Conservation (phyloP, 2,797 vertebrate genomes). For the Peromyscus attwateri region DNA sequence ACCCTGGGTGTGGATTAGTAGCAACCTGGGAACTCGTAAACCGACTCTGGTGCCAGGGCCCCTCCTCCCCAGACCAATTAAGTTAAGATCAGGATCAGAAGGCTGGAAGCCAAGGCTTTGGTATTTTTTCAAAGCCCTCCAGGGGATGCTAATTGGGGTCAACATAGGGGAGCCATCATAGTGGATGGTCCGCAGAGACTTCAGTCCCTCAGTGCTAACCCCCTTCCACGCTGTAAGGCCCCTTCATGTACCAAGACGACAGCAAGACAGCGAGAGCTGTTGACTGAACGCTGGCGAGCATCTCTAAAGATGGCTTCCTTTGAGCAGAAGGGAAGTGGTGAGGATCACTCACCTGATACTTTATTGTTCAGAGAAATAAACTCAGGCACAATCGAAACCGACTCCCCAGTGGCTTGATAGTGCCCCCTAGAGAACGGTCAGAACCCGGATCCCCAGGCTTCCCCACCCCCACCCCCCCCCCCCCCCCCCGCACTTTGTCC, state of each 20-base stretch:
- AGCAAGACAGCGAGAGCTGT: neutral
- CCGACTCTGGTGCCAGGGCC: neutral
- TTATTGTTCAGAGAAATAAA: neutral
- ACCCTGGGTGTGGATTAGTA: slow-evolving; percentile 54
- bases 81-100: neutral
- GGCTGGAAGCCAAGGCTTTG: slow-evolving; percentile 5
- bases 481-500: neutral
- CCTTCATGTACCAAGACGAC: fast-evolving
- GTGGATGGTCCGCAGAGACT: neutral
- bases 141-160: neutral
- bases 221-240: neutral
- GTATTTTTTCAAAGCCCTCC: slow-evolving; percentile 63
- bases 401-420: neutral
- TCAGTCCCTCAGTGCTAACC: neutral
- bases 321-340: neutral
- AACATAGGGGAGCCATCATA: neutral
- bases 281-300: fast-evolving
- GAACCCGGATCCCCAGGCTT: neutral
- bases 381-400: neutral
- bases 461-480: no score
- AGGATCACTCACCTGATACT: neutral
- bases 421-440: neutral
- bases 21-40: slow-evolving; percentile 68
- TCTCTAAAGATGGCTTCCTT: neutral
- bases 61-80: slow-evolving; percentile 76